phyloP scores from a whole-genome alignment of 2,888 invertebrate species.

The Platerodrilus igneus region DNA sequence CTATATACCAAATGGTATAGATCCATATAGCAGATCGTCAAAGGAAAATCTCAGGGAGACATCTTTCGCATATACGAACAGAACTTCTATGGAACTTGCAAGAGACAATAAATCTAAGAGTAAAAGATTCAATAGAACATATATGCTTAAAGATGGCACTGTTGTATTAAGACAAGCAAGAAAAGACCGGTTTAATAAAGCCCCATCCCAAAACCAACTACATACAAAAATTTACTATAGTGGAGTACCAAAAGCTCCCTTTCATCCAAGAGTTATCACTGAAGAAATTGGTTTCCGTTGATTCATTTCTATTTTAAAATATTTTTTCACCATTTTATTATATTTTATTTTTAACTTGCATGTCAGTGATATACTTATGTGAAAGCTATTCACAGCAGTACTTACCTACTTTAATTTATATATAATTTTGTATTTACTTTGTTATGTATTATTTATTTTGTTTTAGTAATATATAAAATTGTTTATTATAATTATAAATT shows the following conservation, averaged over 20 bases:
- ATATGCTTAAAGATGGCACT: slow-evolving; percentile 18
- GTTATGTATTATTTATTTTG: no score
- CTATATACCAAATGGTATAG: slow-evolving; percentile 21
- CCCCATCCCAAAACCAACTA: slow-evolving; percentile 42
- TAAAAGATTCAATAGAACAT: slow-evolving; percentile 46
- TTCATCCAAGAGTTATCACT: slow-evolving; percentile 57
- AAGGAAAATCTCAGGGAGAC: no score
- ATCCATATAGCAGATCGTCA: slow-evolving; percentile 20
- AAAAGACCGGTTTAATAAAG: slow-evolving; percentile 45
- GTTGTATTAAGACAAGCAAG: slow-evolving; percentile 37
- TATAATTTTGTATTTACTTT: no score
- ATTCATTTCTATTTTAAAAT: no score
- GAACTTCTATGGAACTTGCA: slow-evolving; percentile 24
- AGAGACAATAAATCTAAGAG: slow-evolving; percentile 31
- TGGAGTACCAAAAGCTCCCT: slow-evolving; percentile 52
- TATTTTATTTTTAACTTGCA: no score
- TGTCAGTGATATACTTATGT: no score
- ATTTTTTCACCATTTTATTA: no score
- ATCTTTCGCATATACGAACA: slow-evolving; percentile 31
- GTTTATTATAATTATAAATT: no score
- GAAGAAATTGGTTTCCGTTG: slow-evolving; percentile 43
- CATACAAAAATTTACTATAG: slow-evolving; percentile 56
- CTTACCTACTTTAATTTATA: no score
- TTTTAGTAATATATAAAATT: no score
- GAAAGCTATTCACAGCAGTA: no score